These are phyloP conservation scores for Drosophila paramelanica DNA, from an alignment of 2,888 invertebrate genomes.

Conservation along the genomic window DNA sequence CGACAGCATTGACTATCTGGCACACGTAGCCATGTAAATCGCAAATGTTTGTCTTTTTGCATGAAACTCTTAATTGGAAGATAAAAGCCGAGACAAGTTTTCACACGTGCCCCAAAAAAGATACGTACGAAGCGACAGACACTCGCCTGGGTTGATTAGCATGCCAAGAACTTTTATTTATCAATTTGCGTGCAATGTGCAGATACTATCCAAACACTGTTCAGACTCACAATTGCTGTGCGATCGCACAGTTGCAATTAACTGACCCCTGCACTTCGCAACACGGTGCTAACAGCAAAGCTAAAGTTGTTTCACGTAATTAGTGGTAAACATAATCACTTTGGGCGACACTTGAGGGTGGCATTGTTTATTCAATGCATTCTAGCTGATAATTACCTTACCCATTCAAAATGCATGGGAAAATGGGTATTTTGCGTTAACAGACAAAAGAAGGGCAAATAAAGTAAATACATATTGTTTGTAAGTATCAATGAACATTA, in stretches of 20 bases:
- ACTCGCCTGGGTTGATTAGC: constrained; percentile 27
- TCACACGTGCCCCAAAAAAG: constrained; percentile 40
- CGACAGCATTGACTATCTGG: constrained; percentile 24
- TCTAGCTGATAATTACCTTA: background rate
- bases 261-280: constrained; percentile 39
- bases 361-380: constrained; percentile 19
- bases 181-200: constrained; percentile 4
- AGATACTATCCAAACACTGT: background rate
- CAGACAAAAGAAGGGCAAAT: no score
- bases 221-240: background rate
- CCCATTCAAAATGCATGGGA: background rate
- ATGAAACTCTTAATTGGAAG: constrained; percentile 66
- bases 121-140: constrained; percentile 3
- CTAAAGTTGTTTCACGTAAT: constrained; percentile 26
- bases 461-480: no score
- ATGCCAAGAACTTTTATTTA: constrained; percentile 35
- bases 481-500: no score
- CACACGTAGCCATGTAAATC: constrained; percentile 71
- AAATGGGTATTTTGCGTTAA: background rate
- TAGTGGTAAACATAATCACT: constrained; percentile 24
- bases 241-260: constrained; percentile 17
- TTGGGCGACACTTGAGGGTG: background rate
- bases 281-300: constrained; percentile 20
- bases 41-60: constrained; percentile 69
- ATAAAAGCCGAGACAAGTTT: constrained; percentile 44